Base-by-base conservation (phyloP, 2,113 vertebrate genomes). In the Strix uralensis region DNA sequence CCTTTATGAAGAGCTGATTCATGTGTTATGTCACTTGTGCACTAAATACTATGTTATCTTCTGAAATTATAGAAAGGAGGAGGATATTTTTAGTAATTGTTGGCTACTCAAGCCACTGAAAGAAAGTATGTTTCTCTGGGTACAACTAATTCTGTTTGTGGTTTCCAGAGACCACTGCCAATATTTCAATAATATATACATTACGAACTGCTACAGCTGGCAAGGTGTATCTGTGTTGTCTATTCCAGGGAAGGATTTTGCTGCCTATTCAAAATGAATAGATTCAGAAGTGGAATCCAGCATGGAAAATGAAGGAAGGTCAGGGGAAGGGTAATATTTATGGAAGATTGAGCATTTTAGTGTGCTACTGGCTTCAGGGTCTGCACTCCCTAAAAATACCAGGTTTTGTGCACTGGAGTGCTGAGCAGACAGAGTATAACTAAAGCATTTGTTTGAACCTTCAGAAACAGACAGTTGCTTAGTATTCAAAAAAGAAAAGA, bases 271-370 rank as follows among this genome's bases (percentile, higher is more conserved):
- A 92, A 91, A 97, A 97, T 94, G 58, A 97, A 97, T 93, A 96
- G 92, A 98, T 95, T 94, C 88, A 94, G 95, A 95, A 97, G 92
- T 96, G 92, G 97, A 96, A 97, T 95, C 86, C 97, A 95, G 94
- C 92, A 97, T 94, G 97, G 97, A 97, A 97, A 97, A 98, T 96
- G 89, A 97, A 96, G 92, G 94, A 96, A 96, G 97, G 95, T 97
- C 97, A 97, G 20, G 58, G 88, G 92, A 94, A 98, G 96, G 96
- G 91, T 97, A 97, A 96, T 82, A 97, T 96, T 95, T 96, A 96
- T 95, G 91, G 87, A 86, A 97, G 89, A 96, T 52, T 82, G 94
- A 97, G 79, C 63, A 70, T 96, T 97, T 97, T 89, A 92, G 87
- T 84, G 93, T 94, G 95, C 89, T 97, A 94, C 95, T 92, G 92